Percentiles rank a stretch among this genome's conserved stretches.
Conservation (phyloP, 1,140 invertebrate species). For the Pararge aegeria region DNA sequence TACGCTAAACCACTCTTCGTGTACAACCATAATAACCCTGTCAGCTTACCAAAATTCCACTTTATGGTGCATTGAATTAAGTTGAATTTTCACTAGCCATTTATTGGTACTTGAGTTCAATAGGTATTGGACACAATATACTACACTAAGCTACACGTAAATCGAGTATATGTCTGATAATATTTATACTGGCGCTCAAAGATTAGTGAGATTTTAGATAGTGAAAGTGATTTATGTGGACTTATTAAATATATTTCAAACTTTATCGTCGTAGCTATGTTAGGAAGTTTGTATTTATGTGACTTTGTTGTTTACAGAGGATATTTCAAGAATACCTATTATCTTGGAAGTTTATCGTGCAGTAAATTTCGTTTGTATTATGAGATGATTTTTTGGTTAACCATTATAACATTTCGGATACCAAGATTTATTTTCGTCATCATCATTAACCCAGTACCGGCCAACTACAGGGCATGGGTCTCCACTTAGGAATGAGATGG, state of each 20-base stretch:
- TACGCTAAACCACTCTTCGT: conserved; percentile 15
- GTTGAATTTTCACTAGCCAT: conserved; percentile 9
- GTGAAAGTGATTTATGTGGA: conserved; percentile 32
- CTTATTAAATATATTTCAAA: conserved; percentile 7
- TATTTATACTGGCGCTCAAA: conserved; percentile 49
- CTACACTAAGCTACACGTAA: conserved; percentile 34
- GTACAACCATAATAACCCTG: conserved; percentile 13
- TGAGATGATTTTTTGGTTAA: too few species aligned
- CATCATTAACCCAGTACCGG: too few species aligned
- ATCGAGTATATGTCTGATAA: conserved; percentile 39
- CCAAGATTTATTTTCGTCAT: too few species aligned
- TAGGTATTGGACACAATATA: conserved; percentile 17
- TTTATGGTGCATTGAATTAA: conserved; percentile 2
- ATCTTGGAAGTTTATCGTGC: neutral
- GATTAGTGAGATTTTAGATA: conserved; percentile 48
- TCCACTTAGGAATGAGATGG: too few species aligned
- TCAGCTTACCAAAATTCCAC: conserved; percentile 1
- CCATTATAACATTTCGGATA: too few species aligned
- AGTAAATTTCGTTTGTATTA: too few species aligned
- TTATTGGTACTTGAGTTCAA: conserved; percentile 16
- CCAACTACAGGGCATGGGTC: too few species aligned
- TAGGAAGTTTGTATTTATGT: conserved; percentile 6
- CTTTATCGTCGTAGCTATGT: neutral
- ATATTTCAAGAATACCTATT: conserved; percentile 2
- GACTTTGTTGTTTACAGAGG: conserved; percentile 5